Evolutionary conservation across 2,113 vertebrate species (phyloP).

Genomic region (Triplophysa tibetana): DNA sequence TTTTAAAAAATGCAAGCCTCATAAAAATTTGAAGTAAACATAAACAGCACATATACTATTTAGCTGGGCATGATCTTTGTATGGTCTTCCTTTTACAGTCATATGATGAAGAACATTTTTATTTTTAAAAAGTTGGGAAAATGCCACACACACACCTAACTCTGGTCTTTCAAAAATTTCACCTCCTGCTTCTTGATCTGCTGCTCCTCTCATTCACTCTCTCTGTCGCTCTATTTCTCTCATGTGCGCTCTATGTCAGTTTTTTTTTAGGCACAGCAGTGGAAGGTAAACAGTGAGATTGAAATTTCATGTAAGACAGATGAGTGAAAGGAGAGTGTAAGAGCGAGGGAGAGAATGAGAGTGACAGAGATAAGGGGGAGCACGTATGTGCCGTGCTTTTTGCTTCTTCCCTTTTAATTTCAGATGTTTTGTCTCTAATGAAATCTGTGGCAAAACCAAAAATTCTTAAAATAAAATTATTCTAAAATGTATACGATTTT

Average conservation of each 20-base stretch:
- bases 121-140: no score
- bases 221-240: neutral
- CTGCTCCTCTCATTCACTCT: neutral
- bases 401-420: neutral
- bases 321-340: slow-evolving; percentile 70
- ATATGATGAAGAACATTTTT: no score
- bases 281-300: slow-evolving; percentile 83
- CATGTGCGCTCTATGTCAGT: slow-evolving; percentile 58
- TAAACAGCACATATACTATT: no score
- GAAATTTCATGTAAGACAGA: slow-evolving; percentile 82
- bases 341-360: slow-evolving; percentile 56
- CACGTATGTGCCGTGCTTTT: neutral
- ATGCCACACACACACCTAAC: no score
- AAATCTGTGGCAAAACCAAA: neutral
- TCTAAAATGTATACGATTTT: no score
- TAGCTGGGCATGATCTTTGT: no score
- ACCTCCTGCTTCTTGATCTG: slow-evolving; percentile 34
- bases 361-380: slow-evolving; percentile 59
- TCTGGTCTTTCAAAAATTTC: slow-evolving; percentile 19
- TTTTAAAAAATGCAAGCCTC: no score
- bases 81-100: no score
- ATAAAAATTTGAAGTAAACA: no score
- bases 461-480: neutral
- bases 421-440: neutral
- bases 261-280: slow-evolving; percentile 82